A percentile compares a stretch with the other conserved stretches of the same genome.
Conservation (phyloP, 30 jellyfish, hydroid and myxozoan genomes). For the Turritopsis dohrnii region DNA sequence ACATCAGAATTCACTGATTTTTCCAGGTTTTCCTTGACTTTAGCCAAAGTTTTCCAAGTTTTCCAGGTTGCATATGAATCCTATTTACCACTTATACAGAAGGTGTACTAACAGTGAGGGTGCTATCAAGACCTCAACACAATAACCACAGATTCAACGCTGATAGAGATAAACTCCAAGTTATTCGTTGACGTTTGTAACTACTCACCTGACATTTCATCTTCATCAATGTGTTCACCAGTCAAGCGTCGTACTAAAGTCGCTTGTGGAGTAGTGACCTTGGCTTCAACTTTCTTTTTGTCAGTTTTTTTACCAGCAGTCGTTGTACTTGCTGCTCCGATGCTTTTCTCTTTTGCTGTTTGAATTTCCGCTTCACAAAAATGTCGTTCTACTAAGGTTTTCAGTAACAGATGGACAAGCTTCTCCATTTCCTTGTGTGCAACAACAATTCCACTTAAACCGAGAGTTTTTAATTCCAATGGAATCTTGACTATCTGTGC, state of each 20-base stretch:
- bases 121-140: not conserved
- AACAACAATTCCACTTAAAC: constrained; percentile 27
- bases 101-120: no score
- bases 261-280: constrained; percentile 56
- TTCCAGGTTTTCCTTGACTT: no score
- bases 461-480: constrained; percentile 35
- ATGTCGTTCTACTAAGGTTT: constrained; percentile 64
- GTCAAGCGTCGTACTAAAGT: constrained; percentile 78
- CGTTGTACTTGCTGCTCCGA: constrained; percentile 10
- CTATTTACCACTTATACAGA: no score
- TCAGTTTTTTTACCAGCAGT: constrained; percentile 29
- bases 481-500: constrained; percentile 75
- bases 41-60: no score
- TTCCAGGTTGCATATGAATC: no score
- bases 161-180: not conserved
- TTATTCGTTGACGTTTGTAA: not conserved
- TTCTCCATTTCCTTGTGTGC: constrained; percentile 43
- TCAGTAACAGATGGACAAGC: constrained; percentile 50
- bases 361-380: constrained; percentile 17
- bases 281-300: constrained; percentile 31
- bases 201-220: constrained; percentile 26
- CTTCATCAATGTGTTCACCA: constrained; percentile 86
- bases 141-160: not conserved
- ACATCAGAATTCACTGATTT: no score
- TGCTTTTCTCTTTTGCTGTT: not conserved